phyloP scores from a whole-genome alignment of 2,888 invertebrate genomes.

The Zygaena filipendulae region DNA sequence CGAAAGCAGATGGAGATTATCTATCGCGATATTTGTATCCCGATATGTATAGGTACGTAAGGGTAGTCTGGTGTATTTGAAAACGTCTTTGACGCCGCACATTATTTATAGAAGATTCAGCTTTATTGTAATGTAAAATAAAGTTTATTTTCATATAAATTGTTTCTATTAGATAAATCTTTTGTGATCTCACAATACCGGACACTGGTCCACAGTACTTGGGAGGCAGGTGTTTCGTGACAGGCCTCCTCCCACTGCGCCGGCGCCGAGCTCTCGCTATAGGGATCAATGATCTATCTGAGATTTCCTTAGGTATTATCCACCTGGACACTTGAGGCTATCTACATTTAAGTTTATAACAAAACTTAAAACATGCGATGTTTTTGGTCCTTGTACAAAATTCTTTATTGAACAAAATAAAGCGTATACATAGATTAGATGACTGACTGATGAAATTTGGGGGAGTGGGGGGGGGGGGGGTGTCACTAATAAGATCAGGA shows the following conservation, averaged over 20 bases:
- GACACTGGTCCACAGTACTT: slow-evolving; percentile 56
- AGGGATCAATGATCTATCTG: slow-evolving; percentile 61
- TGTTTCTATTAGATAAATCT: too few relatives aligned
- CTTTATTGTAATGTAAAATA: slow-evolving; percentile 14
- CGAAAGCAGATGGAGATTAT: slow-evolving; percentile 58
- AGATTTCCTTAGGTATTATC: slow-evolving; percentile 52
- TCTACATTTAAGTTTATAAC: slow-evolving; percentile 6
- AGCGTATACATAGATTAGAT: too few relatives aligned
- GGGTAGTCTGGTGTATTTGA: slow-evolving; percentile 4
- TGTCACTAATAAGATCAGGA: too few relatives aligned
- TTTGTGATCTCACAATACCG: too few relatives aligned
- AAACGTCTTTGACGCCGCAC: not conserved
- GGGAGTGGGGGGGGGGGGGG: too few relatives aligned
- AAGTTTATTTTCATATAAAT: slow-evolving; percentile 28
- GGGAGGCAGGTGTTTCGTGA: slow-evolving; percentile 64
- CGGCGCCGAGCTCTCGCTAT: slow-evolving; percentile 45
- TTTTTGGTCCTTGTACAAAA: too few relatives aligned
- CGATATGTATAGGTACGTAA: slow-evolving; percentile 44
- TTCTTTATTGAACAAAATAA: too few relatives aligned
- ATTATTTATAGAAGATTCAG: not conserved
- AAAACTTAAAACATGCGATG: too few relatives aligned
- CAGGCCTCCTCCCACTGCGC: slow-evolving; percentile 61
- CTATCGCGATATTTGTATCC: slow-evolving; percentile 54
- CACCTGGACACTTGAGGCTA: slow-evolving; percentile 24
- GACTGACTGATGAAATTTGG: too few relatives aligned